Conservation (phyloP, 2,113 vertebrate species). For the Saguinus midas region DNA sequence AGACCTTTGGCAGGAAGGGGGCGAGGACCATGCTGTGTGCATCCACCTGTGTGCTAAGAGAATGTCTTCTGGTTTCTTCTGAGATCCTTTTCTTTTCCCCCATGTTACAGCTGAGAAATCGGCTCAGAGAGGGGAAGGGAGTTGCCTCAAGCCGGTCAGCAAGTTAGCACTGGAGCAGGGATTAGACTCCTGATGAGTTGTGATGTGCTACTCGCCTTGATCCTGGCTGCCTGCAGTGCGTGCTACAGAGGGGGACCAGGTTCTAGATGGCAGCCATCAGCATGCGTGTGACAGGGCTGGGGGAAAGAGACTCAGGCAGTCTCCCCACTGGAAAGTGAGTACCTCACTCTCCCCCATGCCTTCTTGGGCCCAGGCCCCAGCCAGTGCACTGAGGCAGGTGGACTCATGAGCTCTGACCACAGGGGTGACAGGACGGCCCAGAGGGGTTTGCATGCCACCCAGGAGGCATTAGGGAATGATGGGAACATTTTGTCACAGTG, state of each 20-base stretch:
- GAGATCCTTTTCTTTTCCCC: background rate
- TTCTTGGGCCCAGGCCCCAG: background rate
- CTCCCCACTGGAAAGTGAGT: background rate
- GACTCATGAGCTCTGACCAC: background rate
- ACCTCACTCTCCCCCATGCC: background rate
- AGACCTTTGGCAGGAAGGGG: background rate
- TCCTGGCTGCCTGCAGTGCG: background rate
- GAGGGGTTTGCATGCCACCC: background rate
- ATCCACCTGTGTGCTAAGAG: background rate
- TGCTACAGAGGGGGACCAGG: background rate
- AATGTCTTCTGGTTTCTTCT: background rate
- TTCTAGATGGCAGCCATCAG: background rate
- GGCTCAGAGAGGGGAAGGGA: background rate
- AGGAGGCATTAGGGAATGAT: background rate
- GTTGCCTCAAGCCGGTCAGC: background rate
- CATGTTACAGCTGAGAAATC: background rate
- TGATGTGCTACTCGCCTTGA: accelerated
- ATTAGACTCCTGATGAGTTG: no score
- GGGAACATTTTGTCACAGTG: background rate
- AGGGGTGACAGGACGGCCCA: background rate
- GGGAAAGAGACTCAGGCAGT: background rate
- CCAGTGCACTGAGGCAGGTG: background rate
- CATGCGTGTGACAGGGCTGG: background rate
- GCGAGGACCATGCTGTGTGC: background rate
- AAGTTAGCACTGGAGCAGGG: background rate